phyloP scores from a whole-genome alignment of 2,797 vertebrate genomes.

The Hippoglossus hippoglossus region DNA sequence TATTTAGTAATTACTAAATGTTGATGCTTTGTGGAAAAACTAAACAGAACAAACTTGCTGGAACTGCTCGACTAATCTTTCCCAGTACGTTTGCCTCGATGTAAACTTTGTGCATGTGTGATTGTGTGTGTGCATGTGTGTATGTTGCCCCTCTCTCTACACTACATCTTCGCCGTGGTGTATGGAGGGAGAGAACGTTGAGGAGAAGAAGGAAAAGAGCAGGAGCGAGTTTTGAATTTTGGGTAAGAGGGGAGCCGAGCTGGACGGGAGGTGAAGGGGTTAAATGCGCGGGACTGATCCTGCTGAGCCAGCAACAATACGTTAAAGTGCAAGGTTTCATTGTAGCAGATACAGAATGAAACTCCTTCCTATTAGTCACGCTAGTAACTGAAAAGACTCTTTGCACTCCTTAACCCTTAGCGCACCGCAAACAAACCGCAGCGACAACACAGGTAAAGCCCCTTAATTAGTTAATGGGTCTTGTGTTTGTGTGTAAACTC shows the following conservation, averaged over 20 bases:
- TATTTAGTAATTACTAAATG: slow-evolving; percentile 26
- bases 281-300: slow-evolving; percentile 80
- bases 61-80: slow-evolving; percentile 21
- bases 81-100: slow-evolving; percentile 24
- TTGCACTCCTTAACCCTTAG: slow-evolving; percentile 78
- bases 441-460: slow-evolving; percentile 48
- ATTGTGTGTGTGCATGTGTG: slow-evolving; percentile 1
- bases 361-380: slow-evolving; percentile 86
- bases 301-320: slow-evolving; percentile 86
- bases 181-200: slow-evolving; percentile 34
- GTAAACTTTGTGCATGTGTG: slow-evolving; percentile 34
- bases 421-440: slow-evolving; percentile 49
- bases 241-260: slow-evolving; percentile 52
- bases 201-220: slow-evolving; percentile 38
- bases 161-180: slow-evolving; percentile 66
- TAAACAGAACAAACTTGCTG: slow-evolving; percentile 19
- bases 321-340: slow-evolving; percentile 86
- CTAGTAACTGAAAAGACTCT: slow-evolving; percentile 80
- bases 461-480: slow-evolving; percentile 13
- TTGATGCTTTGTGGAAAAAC: slow-evolving; percentile 25
- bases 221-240: slow-evolving; percentile 40
- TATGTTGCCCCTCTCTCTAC: slow-evolving; percentile 16
- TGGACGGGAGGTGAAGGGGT: slow-evolving; percentile 82
- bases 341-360: slow-evolving; percentile 87
- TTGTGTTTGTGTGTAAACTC: slow-evolving; percentile 24